These are phyloP conservation scores for Trachelus tabidus DNA, from an alignment of 2,888 invertebrate genomes.

Conservation along the genomic window DNA sequence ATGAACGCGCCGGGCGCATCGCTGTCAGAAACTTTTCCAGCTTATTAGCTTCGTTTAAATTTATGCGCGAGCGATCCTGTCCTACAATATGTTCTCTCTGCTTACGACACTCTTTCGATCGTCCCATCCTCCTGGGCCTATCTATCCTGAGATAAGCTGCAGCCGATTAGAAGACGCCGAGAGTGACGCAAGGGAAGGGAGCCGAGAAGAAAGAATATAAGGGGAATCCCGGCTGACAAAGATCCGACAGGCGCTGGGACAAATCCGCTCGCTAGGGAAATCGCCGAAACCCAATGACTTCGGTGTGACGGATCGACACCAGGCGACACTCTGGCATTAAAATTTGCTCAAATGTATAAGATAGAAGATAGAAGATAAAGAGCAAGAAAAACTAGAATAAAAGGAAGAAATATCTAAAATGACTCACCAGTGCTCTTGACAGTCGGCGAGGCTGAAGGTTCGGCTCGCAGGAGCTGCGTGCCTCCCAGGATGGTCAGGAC, in stretches of 20 bases:
- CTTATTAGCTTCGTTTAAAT: no score
- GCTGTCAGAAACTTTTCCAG: no score
- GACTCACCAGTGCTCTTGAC: slow-evolving; percentile 57
- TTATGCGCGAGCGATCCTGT: no score
- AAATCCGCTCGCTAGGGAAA: not conserved
- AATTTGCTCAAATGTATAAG: slow-evolving; percentile 7
- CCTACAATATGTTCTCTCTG: not conserved
- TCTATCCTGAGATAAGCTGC: no score
- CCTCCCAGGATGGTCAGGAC: slow-evolving; percentile 58
- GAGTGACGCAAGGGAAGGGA: not conserved
- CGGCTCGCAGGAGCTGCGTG: slow-evolving; percentile 53
- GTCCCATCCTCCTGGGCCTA: no score
- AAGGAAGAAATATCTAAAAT: not conserved
- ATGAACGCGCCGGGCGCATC: no score
- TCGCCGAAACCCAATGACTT: not conserved
- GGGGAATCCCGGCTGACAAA: not conserved
- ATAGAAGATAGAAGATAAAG: no score
- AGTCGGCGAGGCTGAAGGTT: slow-evolving; percentile 55
- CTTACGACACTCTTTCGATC: not conserved
- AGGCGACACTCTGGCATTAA: not conserved
- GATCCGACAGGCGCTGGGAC: not conserved
- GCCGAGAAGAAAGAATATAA: not conserved
- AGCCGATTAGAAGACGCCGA: no score
- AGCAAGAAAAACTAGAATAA: not conserved
- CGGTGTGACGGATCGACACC: not conserved